These are phyloP conservation scores for Forbesichthys agassizii DNA, from an alignment of 2,113 vertebrate genomes.

Conservation along the genomic window DNA sequence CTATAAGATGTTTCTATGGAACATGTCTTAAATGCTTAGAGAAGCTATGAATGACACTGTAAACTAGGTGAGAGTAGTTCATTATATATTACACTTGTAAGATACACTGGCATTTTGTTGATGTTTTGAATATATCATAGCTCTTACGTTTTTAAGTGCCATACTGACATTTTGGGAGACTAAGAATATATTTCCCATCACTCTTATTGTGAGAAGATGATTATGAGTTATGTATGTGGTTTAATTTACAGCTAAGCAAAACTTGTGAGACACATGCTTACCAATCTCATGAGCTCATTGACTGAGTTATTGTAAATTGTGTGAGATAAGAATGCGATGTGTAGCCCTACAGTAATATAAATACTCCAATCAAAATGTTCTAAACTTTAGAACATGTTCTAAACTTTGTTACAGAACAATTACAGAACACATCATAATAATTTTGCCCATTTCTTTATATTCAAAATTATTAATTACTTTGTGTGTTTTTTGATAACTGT, in stretches of 20 bases:
- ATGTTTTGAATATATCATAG: neutral
- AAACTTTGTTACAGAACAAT: too few species aligned
- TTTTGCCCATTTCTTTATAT: too few species aligned
- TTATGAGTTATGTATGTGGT: constrained; percentile 14
- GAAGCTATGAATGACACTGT: neutral
- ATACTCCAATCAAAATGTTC: too few species aligned
- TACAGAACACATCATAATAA: too few species aligned
- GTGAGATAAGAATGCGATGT: too few species aligned
- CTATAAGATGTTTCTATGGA: neutral
- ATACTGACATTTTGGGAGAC: constrained; percentile 43
- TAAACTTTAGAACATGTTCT: too few species aligned
- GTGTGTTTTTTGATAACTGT: too few species aligned
- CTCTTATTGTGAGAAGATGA: constrained; percentile 9
- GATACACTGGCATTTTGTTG: constrained; percentile 18
- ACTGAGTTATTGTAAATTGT: too few species aligned
- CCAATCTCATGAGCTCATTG: too few species aligned
- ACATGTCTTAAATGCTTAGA: neutral
- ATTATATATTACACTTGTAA: constrained; percentile 3
- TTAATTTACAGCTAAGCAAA: constrained; percentile 11
- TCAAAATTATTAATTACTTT: too few species aligned
- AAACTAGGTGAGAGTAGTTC: neutral
- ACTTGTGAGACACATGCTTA: too few species aligned
- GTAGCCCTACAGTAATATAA: too few species aligned
- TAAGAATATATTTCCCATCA: constrained; percentile 1
- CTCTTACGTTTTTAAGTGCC: constrained; percentile 53